Conservation (phyloP, 2,888 invertebrate genomes). For the Drosophila neotestacea region DNA sequence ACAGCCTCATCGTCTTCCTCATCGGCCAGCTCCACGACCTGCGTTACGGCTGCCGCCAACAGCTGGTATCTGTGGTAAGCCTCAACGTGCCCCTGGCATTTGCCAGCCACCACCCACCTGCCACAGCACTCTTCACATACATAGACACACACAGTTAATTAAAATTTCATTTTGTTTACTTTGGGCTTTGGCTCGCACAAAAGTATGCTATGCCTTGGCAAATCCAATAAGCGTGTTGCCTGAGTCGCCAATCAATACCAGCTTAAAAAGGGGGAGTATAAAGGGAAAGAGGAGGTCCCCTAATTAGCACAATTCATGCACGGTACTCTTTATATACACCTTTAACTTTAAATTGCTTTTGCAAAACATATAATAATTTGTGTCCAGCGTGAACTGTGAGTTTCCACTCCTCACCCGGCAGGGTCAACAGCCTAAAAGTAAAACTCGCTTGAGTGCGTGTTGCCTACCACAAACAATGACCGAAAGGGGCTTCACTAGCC, state of each 20-base stretch:
- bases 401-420: not conserved
- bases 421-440: slow-evolving; percentile 82
- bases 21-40: slow-evolving; percentile 43
- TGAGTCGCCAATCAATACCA: slow-evolving; percentile 65
- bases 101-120: not conserved
- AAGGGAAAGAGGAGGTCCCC: not conserved
- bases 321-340: slow-evolving; percentile 25
- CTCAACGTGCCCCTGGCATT: not conserved
- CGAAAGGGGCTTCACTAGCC: slow-evolving; percentile 43
- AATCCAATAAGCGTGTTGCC: slow-evolving; percentile 69
- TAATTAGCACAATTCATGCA: slow-evolving; percentile 53
- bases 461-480: slow-evolving; percentile 49
- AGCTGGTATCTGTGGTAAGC: slow-evolving; percentile 69
- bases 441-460: slow-evolving; percentile 66
- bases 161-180: slow-evolving; percentile 68
- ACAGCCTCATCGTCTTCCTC: slow-evolving; percentile 60
- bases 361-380: slow-evolving; percentile 46
- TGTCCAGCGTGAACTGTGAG: slow-evolving; percentile 4
- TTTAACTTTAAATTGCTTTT: slow-evolving; percentile 52
- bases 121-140: not conserved
- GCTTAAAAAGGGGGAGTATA: slow-evolving; percentile 22
- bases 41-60: slow-evolving; percentile 49
- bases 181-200: slow-evolving; percentile 43
- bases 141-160: slow-evolving; percentile 56
- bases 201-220: slow-evolving; percentile 49